Evolutionary conservation across 2,797 vertebrate species (phyloP).

Genomic region (Aselliscus stoliczkanus): DNA sequence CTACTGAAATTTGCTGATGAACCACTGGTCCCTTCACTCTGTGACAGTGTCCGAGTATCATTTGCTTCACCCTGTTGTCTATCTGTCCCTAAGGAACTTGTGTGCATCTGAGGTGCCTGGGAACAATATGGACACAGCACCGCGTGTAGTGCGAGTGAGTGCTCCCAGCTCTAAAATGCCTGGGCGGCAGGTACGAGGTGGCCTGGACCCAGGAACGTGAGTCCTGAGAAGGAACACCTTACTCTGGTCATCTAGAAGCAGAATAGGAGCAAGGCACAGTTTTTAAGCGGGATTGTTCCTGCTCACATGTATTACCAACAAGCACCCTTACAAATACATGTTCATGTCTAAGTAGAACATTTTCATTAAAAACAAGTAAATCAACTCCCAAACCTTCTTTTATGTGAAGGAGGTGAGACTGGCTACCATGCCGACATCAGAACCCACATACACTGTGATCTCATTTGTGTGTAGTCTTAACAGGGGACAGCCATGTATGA

Average conservation of each 20-base stretch:
- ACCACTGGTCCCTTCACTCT: background rate
- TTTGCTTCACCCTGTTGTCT: background rate
- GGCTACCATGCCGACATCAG: slow-evolving; percentile 58
- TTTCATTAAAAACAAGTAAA: slow-evolving; percentile 50
- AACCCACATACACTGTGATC: slow-evolving; percentile 69
- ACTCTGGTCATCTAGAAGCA: background rate
- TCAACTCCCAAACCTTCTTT: background rate
- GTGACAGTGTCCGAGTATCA: background rate
- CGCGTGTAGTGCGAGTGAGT: background rate
- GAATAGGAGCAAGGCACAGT: background rate
- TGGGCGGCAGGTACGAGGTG: background rate
- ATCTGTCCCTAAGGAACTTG: background rate
- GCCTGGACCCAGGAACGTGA: too few species aligned
- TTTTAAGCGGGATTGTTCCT: background rate
- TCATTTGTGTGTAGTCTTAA: slow-evolving; percentile 73
- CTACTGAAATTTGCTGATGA: background rate
- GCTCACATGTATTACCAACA: background rate
- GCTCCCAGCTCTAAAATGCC: background rate
- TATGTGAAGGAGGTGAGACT: slow-evolving; percentile 13
- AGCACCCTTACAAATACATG: background rate
- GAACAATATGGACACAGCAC: background rate
- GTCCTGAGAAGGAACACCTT: background rate
- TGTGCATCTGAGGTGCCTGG: accelerated
- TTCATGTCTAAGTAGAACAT: background rate
- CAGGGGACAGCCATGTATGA: slow-evolving; percentile 73